A percentile compares a stretch with the other conserved stretches of the same genome.
These are phyloP conservation scores for Leiothrix lutea DNA, from an alignment of 2,113 vertebrate species.

Conservation along the genomic window DNA sequence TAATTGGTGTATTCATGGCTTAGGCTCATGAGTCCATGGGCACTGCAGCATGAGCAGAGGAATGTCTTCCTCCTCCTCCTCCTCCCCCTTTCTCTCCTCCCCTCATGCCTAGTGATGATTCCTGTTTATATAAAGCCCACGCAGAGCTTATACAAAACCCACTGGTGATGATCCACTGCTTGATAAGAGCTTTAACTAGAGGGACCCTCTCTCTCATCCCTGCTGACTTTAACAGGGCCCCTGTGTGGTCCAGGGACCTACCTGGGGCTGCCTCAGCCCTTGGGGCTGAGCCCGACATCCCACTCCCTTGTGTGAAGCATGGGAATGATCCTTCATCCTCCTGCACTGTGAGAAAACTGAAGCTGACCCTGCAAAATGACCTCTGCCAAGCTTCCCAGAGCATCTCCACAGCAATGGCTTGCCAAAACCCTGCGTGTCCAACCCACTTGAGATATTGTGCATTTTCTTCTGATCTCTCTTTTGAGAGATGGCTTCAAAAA, in stretches of 20 bases:
- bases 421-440: neutral
- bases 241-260: neutral
- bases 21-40: neutral
- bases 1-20: neutral
- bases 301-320: rapidly evolving
- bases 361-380: neutral
- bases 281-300: neutral
- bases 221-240: neutral
- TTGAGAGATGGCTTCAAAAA: neutral
- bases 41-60: neutral
- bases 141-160: neutral
- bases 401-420: rapidly evolving
- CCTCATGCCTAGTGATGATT: neutral
- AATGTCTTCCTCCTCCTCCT: neutral
- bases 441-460: neutral
- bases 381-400: neutral
- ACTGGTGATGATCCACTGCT: neutral
- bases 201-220: neutral
- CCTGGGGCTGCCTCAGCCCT: neutral
- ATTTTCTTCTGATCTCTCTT: neutral
- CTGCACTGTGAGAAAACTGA: neutral
- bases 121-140: neutral
- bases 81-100: neutral
- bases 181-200: neutral
- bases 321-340: neutral